Percentiles rank a stretch among this genome's conserved stretches.
phyloP scores from a whole-genome alignment of 1,140 invertebrate genomes.

The Lithobius niger region DNA sequence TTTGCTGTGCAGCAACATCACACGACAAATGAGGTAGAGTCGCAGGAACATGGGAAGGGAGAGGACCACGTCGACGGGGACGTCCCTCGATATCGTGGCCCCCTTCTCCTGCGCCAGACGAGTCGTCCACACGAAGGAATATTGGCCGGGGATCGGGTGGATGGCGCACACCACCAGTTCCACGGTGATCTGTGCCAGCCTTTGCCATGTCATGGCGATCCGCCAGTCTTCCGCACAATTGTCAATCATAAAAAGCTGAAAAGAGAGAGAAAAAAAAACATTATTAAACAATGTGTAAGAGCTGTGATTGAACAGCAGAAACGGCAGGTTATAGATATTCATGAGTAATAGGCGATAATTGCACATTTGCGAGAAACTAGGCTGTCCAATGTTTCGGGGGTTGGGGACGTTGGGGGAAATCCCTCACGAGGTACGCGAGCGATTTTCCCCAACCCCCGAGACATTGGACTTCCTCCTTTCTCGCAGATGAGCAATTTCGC shows the following conservation, averaged over 20 bases:
- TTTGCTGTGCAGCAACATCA: slow-evolving; percentile 98
- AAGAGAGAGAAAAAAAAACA: slow-evolving; percentile 18
- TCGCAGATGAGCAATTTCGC: too few relatives aligned
- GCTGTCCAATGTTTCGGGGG: too few relatives aligned
- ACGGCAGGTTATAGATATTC: too few relatives aligned
- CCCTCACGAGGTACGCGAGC: too few relatives aligned
- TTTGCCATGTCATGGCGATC: slow-evolving; percentile 96
- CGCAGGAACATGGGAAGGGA: slow-evolving; percentile 98
- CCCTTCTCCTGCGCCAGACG: slow-evolving; percentile 84
- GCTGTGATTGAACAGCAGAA: not conserved
- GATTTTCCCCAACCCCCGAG: too few relatives aligned
- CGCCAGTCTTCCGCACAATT: slow-evolving; percentile 99
- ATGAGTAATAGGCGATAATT: too few relatives aligned
- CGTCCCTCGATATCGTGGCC: slow-evolving; percentile 57
- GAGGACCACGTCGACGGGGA: slow-evolving; percentile 87
- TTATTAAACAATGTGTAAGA: not conserved
- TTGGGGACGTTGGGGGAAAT: too few relatives aligned
- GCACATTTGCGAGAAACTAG: too few relatives aligned
- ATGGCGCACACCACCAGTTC: slow-evolving; percentile 92
- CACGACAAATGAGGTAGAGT: slow-evolving; percentile 96
- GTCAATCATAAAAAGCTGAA: slow-evolving; percentile 96
- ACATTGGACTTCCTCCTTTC: too few relatives aligned
- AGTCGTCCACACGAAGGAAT: slow-evolving; percentile 91
- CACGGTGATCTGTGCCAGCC: slow-evolving; percentile 79
- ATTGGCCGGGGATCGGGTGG: slow-evolving; percentile 92